phyloP scores from a whole-genome alignment of 2,797 vertebrate species.

The Halcyon smyrnensis region DNA sequence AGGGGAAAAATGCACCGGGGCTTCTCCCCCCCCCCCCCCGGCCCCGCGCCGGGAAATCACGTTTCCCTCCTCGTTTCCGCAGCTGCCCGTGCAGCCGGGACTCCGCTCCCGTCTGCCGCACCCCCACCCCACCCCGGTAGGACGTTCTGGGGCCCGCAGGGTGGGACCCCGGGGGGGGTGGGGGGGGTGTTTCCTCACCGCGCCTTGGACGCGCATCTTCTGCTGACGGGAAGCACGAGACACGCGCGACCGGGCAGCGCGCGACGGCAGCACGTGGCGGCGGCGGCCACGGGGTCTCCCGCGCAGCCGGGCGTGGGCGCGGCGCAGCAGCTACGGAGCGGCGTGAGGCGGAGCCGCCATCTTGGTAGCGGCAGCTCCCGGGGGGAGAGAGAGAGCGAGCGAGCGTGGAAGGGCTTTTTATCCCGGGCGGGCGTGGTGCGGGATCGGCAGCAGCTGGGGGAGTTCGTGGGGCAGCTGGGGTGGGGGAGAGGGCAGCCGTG shows the following conservation, averaged over 20 bases:
- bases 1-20: no score
- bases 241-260: not conserved
- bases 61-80: not conserved
- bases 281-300: slow-evolving; percentile 5
- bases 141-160: no score
- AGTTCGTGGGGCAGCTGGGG: not conserved
- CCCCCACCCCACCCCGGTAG: no score
- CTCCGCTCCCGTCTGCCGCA: no score
- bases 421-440: not conserved
- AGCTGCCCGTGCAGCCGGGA: not conserved
- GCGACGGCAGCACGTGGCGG: slow-evolving; percentile 25
- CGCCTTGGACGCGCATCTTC: not conserved
- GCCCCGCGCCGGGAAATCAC: no score
- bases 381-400: fast-evolving
- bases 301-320: not conserved
- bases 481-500: fast-evolving
- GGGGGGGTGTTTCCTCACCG: not conserved
- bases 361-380: not conserved
- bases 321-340: not conserved
- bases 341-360: not conserved
- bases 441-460: not conserved
- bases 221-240: fast-evolving
- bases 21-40: no score
- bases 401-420: not conserved
- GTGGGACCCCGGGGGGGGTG: no score